These are phyloP conservation scores for Mantis religiosa DNA, from an alignment of 2,888 invertebrate species.

Conservation along the genomic window DNA sequence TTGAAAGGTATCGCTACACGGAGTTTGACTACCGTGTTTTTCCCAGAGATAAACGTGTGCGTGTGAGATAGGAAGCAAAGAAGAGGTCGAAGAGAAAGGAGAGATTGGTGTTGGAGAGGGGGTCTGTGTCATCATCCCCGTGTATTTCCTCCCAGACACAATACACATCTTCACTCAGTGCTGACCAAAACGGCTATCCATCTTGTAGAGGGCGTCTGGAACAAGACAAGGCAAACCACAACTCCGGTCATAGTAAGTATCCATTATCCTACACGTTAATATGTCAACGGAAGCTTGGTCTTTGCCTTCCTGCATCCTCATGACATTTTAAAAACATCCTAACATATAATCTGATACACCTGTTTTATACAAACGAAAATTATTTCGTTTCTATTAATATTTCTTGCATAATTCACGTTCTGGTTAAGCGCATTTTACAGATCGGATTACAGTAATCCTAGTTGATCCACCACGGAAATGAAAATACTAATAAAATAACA, in stretches of 20 bases:
- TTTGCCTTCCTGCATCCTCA: background rate
- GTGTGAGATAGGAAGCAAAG: background rate
- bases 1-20: background rate
- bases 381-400: too few relatives aligned
- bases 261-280: background rate
- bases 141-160: background rate
- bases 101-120: background rate
- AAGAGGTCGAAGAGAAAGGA: background rate
- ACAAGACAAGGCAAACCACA: background rate
- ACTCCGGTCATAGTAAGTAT: background rate
- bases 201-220: background rate
- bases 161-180: background rate
- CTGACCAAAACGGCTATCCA: conserved; percentile 14
- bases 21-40: background rate
- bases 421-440: too few relatives aligned
- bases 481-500: too few relatives aligned
- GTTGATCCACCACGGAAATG: too few relatives aligned
- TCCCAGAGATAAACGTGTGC: background rate
- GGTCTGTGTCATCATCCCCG: conserved; percentile 10
- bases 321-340: background rate
- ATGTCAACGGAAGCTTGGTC: background rate
- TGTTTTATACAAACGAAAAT: too few relatives aligned
- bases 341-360: background rate
- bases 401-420: too few relatives aligned
- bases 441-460: too few relatives aligned